Percentiles rank a stretch among this genome's conserved stretches.
phyloP scores from a whole-genome alignment of 2,113 vertebrate genomes.

The Cynocephalus volans region DNA sequence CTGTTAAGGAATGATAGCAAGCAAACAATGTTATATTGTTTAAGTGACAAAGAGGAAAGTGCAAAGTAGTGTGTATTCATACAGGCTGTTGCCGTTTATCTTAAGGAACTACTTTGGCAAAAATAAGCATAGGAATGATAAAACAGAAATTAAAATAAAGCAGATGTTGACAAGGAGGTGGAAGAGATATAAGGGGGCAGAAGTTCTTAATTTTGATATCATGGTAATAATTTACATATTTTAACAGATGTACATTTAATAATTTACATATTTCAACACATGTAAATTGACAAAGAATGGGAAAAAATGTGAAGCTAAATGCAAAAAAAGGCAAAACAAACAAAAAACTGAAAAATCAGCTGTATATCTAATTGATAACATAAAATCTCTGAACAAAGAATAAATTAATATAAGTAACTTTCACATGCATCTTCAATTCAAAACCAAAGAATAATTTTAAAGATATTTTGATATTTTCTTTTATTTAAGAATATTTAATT shows the following conservation, averaged over 20 bases:
- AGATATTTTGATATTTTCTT: background rate
- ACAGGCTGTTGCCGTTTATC: background rate
- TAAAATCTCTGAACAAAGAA: background rate
- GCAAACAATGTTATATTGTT: background rate
- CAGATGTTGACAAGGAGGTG: no score
- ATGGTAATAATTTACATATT: background rate
- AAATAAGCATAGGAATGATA: background rate
- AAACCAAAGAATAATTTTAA: background rate
- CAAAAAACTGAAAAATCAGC: background rate
- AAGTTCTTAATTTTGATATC: background rate
- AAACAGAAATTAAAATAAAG: background rate
- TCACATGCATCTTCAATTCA: background rate
- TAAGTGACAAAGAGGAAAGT: background rate
- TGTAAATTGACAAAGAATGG: background rate
- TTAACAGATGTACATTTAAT: background rate
- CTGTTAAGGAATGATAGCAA: background rate
- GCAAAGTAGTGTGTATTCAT: background rate
- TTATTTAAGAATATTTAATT: background rate
- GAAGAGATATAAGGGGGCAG: background rate
- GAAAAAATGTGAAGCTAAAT: background rate
- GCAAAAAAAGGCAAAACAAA: background rate
- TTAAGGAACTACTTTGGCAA: background rate
- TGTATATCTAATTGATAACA: background rate
- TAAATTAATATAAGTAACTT: background rate
- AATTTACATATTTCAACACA: background rate